These are phyloP conservation scores for Nibea albiflora DNA, from an alignment of 2,113 vertebrate genomes.

Conservation along the genomic window DNA sequence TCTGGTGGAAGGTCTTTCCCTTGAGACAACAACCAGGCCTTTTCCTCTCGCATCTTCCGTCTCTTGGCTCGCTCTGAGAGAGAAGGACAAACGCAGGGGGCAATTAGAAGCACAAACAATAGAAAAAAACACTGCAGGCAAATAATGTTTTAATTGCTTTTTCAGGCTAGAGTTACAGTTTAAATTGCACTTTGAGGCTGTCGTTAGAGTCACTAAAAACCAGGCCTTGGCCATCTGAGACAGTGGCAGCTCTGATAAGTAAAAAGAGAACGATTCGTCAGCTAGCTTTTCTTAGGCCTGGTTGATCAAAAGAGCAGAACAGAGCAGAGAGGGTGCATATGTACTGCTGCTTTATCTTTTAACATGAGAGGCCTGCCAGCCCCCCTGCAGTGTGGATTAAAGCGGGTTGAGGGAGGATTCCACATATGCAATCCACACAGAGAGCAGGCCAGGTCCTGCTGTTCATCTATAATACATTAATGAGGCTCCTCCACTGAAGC, in stretches of 20 bases:
- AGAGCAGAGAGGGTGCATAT: conserved; percentile 48
- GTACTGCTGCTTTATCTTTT: conserved; percentile 73
- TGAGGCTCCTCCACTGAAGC: conserved; percentile 74
- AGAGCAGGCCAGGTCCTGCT: conserved; percentile 72
- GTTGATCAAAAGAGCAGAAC: conserved; percentile 78
- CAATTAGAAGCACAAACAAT: conserved; percentile 30
- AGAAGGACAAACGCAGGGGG: background rate
- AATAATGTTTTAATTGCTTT: conserved; percentile 25
- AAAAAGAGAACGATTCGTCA: conserved; percentile 61
- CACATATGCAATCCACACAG: conserved; percentile 72
- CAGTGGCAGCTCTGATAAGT: conserved; percentile 40
- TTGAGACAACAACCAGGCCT: conserved; percentile 93
- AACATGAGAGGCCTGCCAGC: conserved; percentile 70
- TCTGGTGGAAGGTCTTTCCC: conserved; percentile 95
- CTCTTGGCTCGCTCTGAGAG: conserved; percentile 92
- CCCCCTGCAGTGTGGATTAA: conserved; percentile 77
- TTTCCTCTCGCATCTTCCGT: conserved; percentile 93
- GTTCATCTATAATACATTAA: conserved; percentile 84
- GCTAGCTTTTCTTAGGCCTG: conserved; percentile 61
- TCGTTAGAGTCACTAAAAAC: conserved; percentile 44
- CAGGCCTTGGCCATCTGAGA: conserved; percentile 36
- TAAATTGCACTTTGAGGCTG: conserved; percentile 25
- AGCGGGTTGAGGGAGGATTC: conserved; percentile 74
- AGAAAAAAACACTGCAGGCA: conserved; percentile 6
- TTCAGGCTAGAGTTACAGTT: conserved; percentile 44